These are phyloP conservation scores for Pelochelys cantorii DNA, from an alignment of 2,797 vertebrate species.

Conservation along the genomic window DNA sequence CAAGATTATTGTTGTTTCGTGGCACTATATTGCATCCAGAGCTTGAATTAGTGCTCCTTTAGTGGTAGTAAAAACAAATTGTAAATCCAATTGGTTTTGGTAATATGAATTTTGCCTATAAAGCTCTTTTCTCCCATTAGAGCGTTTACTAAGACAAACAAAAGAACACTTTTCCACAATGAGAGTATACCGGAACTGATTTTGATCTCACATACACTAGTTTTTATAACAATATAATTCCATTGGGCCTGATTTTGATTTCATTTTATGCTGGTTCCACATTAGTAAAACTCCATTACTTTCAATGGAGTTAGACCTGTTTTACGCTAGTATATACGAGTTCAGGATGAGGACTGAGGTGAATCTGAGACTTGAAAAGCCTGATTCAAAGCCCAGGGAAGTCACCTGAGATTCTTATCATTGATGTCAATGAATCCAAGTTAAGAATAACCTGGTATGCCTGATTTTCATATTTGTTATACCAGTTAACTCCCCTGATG, in stretches of 20 bases:
- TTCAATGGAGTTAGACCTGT: not conserved
- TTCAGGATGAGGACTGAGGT: not conserved
- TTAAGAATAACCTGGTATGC: conserved; percentile 6
- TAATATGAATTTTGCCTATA: conserved; percentile 56
- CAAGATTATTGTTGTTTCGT: conserved; percentile 53
- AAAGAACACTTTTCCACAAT: conserved; percentile 45
- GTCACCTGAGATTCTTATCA: not conserved
- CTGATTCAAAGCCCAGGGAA: conserved; percentile 26
- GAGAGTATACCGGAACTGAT: conserved; percentile 41
- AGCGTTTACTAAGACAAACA: conserved; percentile 57
- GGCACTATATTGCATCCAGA: conserved; percentile 18
- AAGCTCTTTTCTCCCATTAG: conserved; percentile 68
- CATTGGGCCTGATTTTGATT: not conserved
- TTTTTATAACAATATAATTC: conserved; percentile 8
- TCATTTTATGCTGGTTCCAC: not conserved
- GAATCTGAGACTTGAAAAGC: conserved; percentile 11
- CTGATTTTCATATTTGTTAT: not conserved
- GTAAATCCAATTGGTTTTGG: conserved; percentile 57
- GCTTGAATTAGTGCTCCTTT: conserved; percentile 64
- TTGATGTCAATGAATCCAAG: conserved; percentile 6
- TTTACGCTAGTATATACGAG: not conserved
- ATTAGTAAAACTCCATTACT: not conserved
- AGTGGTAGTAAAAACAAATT: conserved; percentile 67
- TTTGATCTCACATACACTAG: not conserved
- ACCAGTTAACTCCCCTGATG: conserved; percentile 23